Evolutionary conservation across 2,888 invertebrate genomes (phyloP), one percentile per base, ranked within the genome.

Genomic region (Drosophila borealis): DNA sequence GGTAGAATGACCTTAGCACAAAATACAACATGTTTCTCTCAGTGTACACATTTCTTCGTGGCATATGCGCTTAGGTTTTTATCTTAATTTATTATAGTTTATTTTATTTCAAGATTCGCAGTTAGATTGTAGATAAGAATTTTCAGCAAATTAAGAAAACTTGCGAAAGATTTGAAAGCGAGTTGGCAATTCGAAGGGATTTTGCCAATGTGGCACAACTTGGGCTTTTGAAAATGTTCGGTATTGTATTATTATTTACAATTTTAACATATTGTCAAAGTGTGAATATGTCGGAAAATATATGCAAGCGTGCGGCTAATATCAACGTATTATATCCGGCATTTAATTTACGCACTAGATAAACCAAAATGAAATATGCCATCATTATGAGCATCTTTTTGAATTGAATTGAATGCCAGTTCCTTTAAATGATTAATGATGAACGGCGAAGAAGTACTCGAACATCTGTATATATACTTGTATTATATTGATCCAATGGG

Each of bases 371-470:
- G 64, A 81, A 57, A 75, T 65, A 68, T 74, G 63, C 64, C 60
- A 65, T 63, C 62, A 68, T 63, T 53, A 70, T 29, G 63, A 75
- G 56, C 14, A 69, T 65, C 11, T 73, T 48, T 67, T 73, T 57
- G 51, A 56, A 19, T 42, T 61, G 56, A 50, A 48, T 60, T 66
- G 74, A 78, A 78, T 78, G 78, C 61, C 72, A 71, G 82, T 85
- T 83, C 74, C 74, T 80, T 71, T 68, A 48, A 65, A 71, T 81
- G 83, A 84, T 84, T 84, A 86, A 84, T 84, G 86, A 69, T 84
- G 86, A 69, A 67, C 55, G 54, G 66, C 66, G 72, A 72, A 64
- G 64, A 66, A 49, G 60, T 69, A 59, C 46, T 46, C 37, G n/a
- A 61, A 36, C 46, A 57, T 13, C 36, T 41, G 41, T 53, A 53